Evolutionary conservation across 2,888 invertebrate species (phyloP).

Genomic region (Pelosia muscerda): DNA sequence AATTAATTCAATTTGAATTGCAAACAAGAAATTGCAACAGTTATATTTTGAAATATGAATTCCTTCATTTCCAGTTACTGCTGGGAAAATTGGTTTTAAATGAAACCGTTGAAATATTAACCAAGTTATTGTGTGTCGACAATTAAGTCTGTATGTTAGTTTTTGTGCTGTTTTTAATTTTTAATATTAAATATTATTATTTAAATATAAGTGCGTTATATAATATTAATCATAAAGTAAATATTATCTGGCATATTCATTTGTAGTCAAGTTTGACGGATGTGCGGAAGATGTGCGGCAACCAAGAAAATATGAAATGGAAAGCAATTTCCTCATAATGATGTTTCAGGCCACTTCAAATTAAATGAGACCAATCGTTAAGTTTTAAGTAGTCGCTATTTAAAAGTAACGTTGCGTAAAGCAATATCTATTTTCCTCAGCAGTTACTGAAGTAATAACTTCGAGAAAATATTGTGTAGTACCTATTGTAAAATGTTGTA

Average conservation of each 20-base stretch:
- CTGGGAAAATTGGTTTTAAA: not conserved
- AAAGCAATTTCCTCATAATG: not conserved
- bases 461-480: conserved; percentile 28
- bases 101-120: not conserved
- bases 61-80: not conserved
- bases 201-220: no score
- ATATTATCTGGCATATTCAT: no score
- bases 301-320: not conserved
- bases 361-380: conserved; percentile 2
- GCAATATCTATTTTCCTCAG: conserved; percentile 22
- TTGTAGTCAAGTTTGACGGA: no score
- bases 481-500: conserved; percentile 25
- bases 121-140: not conserved
- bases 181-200: no score
- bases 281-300: not conserved
- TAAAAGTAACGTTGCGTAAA: conserved; percentile 22
- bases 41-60: not conserved
- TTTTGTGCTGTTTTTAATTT: not conserved
- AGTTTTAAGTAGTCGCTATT: conserved; percentile 11
- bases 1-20: not conserved
- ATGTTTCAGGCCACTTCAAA: not conserved
- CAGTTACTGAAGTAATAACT: conserved; percentile 26
- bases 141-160: not conserved
- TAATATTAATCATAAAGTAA: no score
- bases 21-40: not conserved